Conservation (phyloP, 1,140 invertebrate species). For the Chironomus striatipennis region DNA sequence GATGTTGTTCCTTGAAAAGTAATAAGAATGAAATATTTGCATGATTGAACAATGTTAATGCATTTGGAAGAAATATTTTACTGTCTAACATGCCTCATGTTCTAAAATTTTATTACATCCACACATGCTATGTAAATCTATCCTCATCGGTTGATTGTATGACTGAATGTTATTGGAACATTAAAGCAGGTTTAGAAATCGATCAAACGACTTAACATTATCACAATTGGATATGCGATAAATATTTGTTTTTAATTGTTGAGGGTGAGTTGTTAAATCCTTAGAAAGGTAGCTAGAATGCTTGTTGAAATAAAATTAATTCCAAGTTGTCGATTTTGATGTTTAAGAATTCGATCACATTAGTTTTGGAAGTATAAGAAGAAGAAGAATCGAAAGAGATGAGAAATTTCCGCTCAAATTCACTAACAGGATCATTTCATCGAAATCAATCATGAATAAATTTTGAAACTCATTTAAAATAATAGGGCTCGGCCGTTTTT, state of each 20-base stretch:
- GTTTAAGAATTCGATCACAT: no score
- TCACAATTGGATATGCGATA: no score
- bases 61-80: conserved; percentile 16
- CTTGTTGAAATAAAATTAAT: no score
- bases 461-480: no score
- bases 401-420: conserved; percentile 5
- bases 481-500: no score
- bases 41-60: conserved; percentile 22
- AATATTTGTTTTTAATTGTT: no score
- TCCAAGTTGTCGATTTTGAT: no score
- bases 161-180: neutral
- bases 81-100: neutral
- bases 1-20: neutral
- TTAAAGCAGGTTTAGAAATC: neutral
- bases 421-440: conserved; percentile 12
- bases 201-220: neutral
- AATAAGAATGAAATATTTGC: conserved; percentile 13
- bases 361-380: no score
- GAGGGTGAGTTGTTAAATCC: no score
- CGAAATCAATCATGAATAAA: neutral
- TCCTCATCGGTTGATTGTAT: neutral
- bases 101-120: conserved; percentile 17
- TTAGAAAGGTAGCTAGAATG: no score
- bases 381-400: no score
- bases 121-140: conserved; percentile 16